phyloP scores from a whole-genome alignment of 2,888 invertebrate species.

The Copidosoma aretas region DNA sequence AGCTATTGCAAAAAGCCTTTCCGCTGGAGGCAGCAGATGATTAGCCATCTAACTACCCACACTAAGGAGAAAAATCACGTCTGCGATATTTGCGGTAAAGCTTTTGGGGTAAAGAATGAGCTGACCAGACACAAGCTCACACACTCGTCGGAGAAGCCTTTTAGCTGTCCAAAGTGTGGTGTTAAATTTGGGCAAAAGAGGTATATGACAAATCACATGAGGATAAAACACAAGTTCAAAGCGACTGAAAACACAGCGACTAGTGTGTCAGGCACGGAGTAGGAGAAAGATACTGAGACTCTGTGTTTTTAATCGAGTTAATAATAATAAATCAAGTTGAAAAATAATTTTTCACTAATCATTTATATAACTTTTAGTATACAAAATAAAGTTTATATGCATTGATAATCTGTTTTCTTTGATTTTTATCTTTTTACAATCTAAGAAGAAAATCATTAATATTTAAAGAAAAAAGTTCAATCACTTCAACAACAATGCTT shows the following conservation, averaged over 20 bases:
- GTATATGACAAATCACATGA: slow-evolving; percentile 65
- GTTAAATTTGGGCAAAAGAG: slow-evolving; percentile 65
- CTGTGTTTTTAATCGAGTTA: background rate
- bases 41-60: slow-evolving; percentile 64
- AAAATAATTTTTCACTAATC: background rate
- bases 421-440: too few relatives aligned
- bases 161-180: slow-evolving; percentile 63
- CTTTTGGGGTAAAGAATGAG: slow-evolving; percentile 64
- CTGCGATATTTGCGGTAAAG: slow-evolving; percentile 65
- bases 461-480: too few relatives aligned
- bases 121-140: slow-evolving; percentile 66
- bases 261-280: background rate
- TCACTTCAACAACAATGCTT: too few relatives aligned
- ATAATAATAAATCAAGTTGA: slow-evolving; percentile 2
- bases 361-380: slow-evolving; percentile 18
- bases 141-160: slow-evolving; percentile 63
- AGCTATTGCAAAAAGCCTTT: slow-evolving; percentile 61
- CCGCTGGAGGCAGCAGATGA: slow-evolving; percentile 63
- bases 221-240: slow-evolving; percentile 42
- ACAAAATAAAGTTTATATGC: slow-evolving; percentile 17
- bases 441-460: too few relatives aligned
- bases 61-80: slow-evolving; percentile 61
- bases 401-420: slow-evolving; percentile 2
- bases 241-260: background rate
- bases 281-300: background rate